These are phyloP conservation scores for Festucalex cinctus DNA, from an alignment of 2,113 vertebrate species.

Conservation along the genomic window DNA sequence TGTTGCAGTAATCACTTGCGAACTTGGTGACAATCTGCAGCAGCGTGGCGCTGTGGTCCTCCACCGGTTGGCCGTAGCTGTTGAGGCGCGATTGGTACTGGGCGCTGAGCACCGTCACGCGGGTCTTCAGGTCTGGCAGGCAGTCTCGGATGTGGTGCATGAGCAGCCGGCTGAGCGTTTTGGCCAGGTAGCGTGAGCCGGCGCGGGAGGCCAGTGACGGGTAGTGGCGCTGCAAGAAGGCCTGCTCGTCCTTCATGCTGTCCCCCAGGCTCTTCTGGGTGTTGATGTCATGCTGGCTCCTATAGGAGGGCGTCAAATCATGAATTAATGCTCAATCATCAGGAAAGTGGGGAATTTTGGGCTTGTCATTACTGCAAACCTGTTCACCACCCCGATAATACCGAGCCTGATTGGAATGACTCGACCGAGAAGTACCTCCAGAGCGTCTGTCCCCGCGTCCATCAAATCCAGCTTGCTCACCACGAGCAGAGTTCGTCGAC, in stretches of 20 bases:
- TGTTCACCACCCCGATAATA: conserved; percentile 81
- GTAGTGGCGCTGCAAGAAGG: conserved; percentile 78
- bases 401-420: conserved; percentile 79
- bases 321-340: neutral
- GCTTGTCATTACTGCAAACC: conserved; percentile 52
- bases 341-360: no score
- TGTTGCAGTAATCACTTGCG: conserved; percentile 78
- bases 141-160: conserved; percentile 81
- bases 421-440: conserved; percentile 78
- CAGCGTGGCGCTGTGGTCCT: conserved; percentile 78
- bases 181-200: conserved; percentile 73
- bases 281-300: conserved; percentile 81
- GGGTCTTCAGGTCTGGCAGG: conserved; percentile 75
- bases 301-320: conserved; percentile 14
- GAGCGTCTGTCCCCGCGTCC: conserved; percentile 79
- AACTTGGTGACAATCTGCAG: conserved; percentile 83
- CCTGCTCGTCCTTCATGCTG: conserved; percentile 68
- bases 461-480: conserved; percentile 81
- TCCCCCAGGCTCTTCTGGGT: conserved; percentile 73
- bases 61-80: conserved; percentile 75
- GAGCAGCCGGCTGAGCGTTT: conserved; percentile 75
- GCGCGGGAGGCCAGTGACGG: conserved; percentile 73
- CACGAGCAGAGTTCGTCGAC: conserved; percentile 76
- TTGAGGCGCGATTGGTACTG: conserved; percentile 77
- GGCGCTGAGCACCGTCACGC: conserved; percentile 71